Evolutionary conservation across 35 echinoderm and acorn worm species (phyloP).

Genomic region (Strongylocentrotus purpuratus): DNA sequence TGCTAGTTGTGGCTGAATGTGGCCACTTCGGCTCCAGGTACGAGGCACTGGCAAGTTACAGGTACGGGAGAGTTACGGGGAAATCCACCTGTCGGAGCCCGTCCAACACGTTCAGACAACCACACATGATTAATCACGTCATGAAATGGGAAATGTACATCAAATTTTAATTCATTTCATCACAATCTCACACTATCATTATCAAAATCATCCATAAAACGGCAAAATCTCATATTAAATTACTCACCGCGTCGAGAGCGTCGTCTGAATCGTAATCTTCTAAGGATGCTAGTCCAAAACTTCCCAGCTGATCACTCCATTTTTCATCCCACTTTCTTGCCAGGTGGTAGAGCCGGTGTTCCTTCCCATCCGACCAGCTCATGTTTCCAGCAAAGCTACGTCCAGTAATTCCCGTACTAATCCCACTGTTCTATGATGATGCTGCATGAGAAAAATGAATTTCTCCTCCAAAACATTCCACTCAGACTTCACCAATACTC

Average conservation of each 20-base stretch:
- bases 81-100: too few species aligned
- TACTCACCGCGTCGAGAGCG: background rate
- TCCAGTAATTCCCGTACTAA: background rate
- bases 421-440: background rate
- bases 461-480: background rate
- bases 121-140: too few species aligned
- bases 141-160: too few species aligned
- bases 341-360: constrained; percentile 42
- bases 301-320: constrained; percentile 41
- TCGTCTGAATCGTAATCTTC: constrained; percentile 44
- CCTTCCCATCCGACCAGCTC: constrained; percentile 46
- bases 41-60: too few species aligned
- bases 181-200: too few species aligned
- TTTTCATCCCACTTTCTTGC: constrained; percentile 37
- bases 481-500: background rate
- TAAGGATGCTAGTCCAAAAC: constrained; percentile 40
- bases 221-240: background rate
- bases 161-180: too few species aligned
- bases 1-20: too few species aligned
- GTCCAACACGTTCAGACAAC: too few species aligned
- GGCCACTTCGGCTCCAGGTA: too few species aligned
- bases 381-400: background rate
- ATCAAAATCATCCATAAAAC: background rate
- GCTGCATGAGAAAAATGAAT: background rate
- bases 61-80: too few species aligned